These are phyloP conservation scores for Ornithoptera alexandrae DNA, from an alignment of 2,888 invertebrate genomes.

Conservation along the genomic window DNA sequence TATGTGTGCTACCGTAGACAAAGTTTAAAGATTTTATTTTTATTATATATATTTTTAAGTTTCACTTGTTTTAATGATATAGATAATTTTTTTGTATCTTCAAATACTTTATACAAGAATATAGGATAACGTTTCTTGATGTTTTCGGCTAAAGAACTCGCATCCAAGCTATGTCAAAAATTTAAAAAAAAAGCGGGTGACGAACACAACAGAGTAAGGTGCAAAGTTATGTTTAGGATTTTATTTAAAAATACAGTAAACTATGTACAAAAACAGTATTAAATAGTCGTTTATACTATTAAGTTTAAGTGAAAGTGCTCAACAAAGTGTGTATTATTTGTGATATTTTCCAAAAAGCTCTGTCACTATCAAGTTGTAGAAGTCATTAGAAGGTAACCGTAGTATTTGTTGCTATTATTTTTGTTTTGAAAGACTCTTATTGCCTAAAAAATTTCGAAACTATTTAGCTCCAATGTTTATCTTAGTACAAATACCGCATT, in stretches of 20 bases:
- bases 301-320: conserved; percentile 12
- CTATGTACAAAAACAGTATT: not conserved
- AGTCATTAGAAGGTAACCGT: conserved; percentile 24
- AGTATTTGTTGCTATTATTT: conserved; percentile 28
- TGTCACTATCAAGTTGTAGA: conserved; percentile 8
- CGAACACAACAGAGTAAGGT: conserved; percentile 26
- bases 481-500: not conserved
- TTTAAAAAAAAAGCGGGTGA: conserved; percentile 6
- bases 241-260: conserved; percentile 3
- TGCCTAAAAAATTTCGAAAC: not conserved
- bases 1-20: too few species aligned
- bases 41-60: too few species aligned
- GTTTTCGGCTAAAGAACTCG: too few species aligned
- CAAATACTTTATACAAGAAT: too few species aligned
- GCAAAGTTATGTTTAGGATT: conserved; percentile 27
- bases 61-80: too few species aligned
- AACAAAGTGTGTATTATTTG: conserved; percentile 6
- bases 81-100: too few species aligned
- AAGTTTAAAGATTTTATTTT: too few species aligned
- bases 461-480: not conserved
- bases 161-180: too few species aligned
- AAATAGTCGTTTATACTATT: not conserved
- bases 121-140: too few species aligned
- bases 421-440: conserved; percentile 23
- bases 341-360: not conserved